A percentile compares a stretch with the other conserved stretches of the same genome.
Evolutionary conservation across 2,888 invertebrate genomes (phyloP).

Genomic region (Odiellus spinosus): DNA sequence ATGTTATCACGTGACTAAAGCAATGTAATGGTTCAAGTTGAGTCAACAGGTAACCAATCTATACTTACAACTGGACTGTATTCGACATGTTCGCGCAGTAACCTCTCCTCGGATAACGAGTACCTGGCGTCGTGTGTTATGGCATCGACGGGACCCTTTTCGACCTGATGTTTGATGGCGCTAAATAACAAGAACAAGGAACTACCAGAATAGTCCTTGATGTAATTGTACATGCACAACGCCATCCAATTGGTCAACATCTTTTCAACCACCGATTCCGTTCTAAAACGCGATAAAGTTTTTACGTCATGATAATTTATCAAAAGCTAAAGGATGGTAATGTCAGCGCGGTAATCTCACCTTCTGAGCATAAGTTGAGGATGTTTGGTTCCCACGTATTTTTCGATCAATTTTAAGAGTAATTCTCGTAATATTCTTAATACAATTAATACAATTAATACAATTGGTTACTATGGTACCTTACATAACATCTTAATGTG

Average conservation of each 20-base stretch:
- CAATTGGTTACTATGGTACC: no score
- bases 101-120: constrained; percentile 30
- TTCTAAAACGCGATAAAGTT: constrained; percentile 34
- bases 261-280: constrained; percentile 90
- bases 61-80: constrained; percentile 53
- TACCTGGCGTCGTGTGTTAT: constrained; percentile 32
- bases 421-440: constrained; percentile 58
- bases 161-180: constrained; percentile 40
- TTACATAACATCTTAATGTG: background rate
- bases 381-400: constrained; percentile 81
- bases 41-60: no score
- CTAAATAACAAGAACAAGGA: constrained; percentile 77
- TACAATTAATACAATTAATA: constrained; percentile 5
- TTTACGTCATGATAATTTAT: background rate
- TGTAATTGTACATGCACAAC: constrained; percentile 70
- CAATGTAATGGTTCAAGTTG: no score
- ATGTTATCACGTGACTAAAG: no score
- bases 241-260: constrained; percentile 96
- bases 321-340: background rate
- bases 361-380: constrained; percentile 80
- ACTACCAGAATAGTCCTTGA: constrained; percentile 55
- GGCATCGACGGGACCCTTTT: constrained; percentile 34
- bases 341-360: constrained; percentile 5
- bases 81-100: constrained; percentile 72
- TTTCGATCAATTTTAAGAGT: constrained; percentile 75